phyloP scores from a whole-genome alignment of 2,888 invertebrate species.

The Morpho deidamia region DNA sequence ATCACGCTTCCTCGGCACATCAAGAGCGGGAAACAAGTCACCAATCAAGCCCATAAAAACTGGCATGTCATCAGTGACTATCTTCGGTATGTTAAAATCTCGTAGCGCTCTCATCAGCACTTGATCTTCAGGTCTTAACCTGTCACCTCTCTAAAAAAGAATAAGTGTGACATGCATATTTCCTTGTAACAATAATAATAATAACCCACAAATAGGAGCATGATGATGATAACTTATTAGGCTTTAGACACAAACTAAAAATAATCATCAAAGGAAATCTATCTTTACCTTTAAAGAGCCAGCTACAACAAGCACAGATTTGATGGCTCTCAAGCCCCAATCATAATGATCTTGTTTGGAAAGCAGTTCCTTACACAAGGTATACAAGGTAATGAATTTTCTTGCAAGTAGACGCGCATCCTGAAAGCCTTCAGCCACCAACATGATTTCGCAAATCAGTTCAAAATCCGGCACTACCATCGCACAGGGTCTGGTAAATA shows the following conservation, averaged over 20 bases:
- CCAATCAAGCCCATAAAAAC: constrained; percentile 97
- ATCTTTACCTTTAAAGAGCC: constrained; percentile 87
- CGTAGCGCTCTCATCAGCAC: constrained; percentile 95
- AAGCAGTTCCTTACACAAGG: constrained; percentile 90
- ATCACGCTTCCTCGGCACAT: constrained; percentile 93
- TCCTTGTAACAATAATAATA: too few relatives aligned
- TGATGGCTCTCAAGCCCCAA: constrained; percentile 97
- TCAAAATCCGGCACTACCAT: constrained; percentile 99
- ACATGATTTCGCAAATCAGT: constrained; percentile 97
- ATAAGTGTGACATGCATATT: too few relatives aligned
- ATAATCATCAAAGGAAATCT: neutral
- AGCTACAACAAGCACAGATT: constrained; percentile 96
- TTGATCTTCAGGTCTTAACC: constrained; percentile 91
- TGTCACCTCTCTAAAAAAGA: constrained; percentile 80
- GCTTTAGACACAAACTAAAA: neutral
- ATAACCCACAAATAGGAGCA: too few relatives aligned
- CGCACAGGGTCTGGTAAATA: constrained; percentile 87
- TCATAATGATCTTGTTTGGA: constrained; percentile 98
- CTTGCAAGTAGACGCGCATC: constrained; percentile 93
- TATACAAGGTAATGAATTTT: constrained; percentile 96
- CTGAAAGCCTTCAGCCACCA: constrained; percentile 96
- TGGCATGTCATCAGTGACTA: constrained; percentile 93
- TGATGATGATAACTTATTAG: too few relatives aligned
- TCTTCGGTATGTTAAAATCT: constrained; percentile 97
- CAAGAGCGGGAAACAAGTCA: constrained; percentile 94